Conservation (phyloP, 1,140 invertebrate genomes). For the Drosophila carrolli region DNA sequence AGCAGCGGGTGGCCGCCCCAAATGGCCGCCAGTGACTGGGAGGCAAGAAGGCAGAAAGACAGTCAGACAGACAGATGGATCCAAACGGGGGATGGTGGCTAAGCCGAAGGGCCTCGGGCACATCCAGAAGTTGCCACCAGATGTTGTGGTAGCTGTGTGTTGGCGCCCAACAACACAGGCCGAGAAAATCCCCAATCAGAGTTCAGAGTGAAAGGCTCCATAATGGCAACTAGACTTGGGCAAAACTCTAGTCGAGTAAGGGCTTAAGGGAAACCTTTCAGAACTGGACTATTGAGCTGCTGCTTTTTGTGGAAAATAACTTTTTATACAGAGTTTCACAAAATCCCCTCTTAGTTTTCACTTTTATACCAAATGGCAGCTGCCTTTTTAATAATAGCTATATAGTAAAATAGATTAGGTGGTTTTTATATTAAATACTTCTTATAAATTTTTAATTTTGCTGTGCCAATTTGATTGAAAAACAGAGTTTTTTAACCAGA, state of each 20-base stretch:
- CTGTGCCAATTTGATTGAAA: no score
- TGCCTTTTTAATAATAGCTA: no score
- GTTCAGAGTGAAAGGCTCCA: constrained; percentile 8
- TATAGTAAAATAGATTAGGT: no score
- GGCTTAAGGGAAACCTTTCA: neutral
- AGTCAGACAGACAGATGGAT: constrained; percentile 8
- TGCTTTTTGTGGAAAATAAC: no score
- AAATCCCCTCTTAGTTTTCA: no score
- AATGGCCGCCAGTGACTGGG: constrained; percentile 35
- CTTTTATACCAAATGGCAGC: no score
- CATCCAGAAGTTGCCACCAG: constrained; percentile 34
- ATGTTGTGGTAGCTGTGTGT: constrained; percentile 13
- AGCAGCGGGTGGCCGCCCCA: constrained; percentile 46
- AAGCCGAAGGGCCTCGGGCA: constrained; percentile 5
- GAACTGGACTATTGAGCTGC: no score
- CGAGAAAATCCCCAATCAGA: constrained; percentile 21
- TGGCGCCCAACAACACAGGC: neutral
- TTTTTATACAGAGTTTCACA: no score
- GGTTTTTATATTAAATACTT: no score
- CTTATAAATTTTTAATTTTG: no score
- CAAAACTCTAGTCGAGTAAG: neutral
- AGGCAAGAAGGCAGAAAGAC: constrained; percentile 1
- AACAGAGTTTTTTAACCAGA: no score
- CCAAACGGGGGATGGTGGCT: constrained; percentile 11
- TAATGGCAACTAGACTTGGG: neutral